These are phyloP conservation scores for Cephus cinctus DNA, from an alignment of 1,140 invertebrate genomes.

Conservation along the genomic window DNA sequence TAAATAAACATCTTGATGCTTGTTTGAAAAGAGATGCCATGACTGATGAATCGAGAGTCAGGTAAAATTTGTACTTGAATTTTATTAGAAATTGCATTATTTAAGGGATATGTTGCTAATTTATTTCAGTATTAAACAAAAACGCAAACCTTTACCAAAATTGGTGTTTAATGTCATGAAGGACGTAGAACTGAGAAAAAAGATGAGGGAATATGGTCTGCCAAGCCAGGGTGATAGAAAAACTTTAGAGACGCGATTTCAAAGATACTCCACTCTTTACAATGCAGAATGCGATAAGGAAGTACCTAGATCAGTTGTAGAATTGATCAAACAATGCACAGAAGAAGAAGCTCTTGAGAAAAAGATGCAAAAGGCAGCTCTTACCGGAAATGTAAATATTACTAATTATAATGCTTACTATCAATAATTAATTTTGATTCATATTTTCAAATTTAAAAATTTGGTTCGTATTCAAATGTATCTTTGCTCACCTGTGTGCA, in stretches of 20 bases:
- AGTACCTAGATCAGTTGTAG: constrained; percentile 46
- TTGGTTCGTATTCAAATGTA: constrained; percentile 2
- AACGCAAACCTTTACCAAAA: constrained; percentile 57
- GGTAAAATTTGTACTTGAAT: constrained; percentile 15
- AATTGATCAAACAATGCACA: constrained; percentile 52
- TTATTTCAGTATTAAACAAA: constrained; percentile 28
- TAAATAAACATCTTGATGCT: constrained; percentile 60
- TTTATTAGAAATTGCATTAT: constrained; percentile 13
- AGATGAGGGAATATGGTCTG: constrained; percentile 56
- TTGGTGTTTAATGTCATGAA: constrained; percentile 59
- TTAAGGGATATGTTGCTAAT: constrained; percentile 10
- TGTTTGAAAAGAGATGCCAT: constrained; percentile 49
- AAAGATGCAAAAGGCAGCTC: constrained; percentile 27
- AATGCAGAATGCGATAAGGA: constrained; percentile 58
- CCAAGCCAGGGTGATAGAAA: constrained; percentile 54
- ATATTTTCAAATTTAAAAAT: not conserved
- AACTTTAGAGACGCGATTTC: constrained; percentile 48
- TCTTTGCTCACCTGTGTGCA: constrained; percentile 14
- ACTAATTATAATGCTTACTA: not conserved
- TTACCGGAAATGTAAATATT: constrained; percentile 10
- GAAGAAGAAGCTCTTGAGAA: constrained; percentile 51
- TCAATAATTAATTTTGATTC: not conserved
- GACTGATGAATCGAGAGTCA: constrained; percentile 18
- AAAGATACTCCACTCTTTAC: constrained; percentile 52
- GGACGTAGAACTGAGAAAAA: constrained; percentile 56